Evolutionary conservation across 2,113 vertebrate species (phyloP), one percentile per base, ranked within the genome.

Genomic region (Barbus barbus): DNA sequence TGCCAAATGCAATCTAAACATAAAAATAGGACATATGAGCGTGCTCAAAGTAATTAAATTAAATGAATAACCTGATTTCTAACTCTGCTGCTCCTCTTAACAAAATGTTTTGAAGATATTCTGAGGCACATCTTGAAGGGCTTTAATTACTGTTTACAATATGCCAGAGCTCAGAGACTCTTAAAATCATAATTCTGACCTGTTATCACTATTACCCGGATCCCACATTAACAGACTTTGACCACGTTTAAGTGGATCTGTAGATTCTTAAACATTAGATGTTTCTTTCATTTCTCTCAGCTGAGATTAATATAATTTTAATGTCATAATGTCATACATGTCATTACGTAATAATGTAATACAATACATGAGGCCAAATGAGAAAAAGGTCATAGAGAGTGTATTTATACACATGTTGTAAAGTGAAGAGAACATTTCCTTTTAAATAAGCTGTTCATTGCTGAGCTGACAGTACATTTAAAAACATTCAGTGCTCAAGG

Each of bases 171-270:
- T 79, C 36, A 16, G 36, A 44, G 24, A 9, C 58, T 44, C n/a
- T 20, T 61, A n/a, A n/a, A n/a, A n/a, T n/a, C n/a, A n/a, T 44
- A 80, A 65, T 65, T 65, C 78, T 31, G 38, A 46, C 14, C 76
- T 58, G 51, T 24, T 41, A 41, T 58, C 12, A 9, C 75, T 36
- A 5, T 77, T 77, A 20, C 31, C 48, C 56, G 48, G 44, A 76
- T 77, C 46, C 9, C 4, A 38, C 18, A 36, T 69, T 31, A n/a
- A 33, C 31, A 4, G 31, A 33, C 31, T 33, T 33, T 33, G 31
- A 33, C 31, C n/a, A n/a, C n/a, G n/a, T n/a, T n/a, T n/a, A n/a
- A n/a, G 4, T 33, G 28, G 51, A 61, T 44, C 56, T 38, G 31
- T 28, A 53, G 26, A 41, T n/a, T 46, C 14, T 46, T 63, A 31